Conservation (phyloP, 2,797 vertebrate species). For the Lophius americanus region DNA sequence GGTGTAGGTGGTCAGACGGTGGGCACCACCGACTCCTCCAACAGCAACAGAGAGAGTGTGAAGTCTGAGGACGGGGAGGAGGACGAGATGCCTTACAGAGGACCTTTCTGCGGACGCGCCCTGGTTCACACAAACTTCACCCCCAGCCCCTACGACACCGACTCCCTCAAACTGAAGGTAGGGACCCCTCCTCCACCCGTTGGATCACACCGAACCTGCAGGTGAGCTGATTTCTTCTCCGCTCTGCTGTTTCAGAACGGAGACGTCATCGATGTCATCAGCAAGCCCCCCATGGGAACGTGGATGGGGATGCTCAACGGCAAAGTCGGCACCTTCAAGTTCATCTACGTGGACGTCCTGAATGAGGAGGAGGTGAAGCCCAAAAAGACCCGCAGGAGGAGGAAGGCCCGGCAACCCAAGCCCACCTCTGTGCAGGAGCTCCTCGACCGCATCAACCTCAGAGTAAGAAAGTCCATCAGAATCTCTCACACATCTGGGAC, state of each 20-base stretch:
- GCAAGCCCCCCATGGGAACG: slow-evolving; percentile 97
- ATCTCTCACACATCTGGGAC: neutral
- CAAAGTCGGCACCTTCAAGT: slow-evolving; percentile 98
- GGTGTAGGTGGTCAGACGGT: slow-evolving; percentile 93
- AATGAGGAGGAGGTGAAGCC: slow-evolving; percentile 92
- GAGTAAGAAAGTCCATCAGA: slow-evolving; percentile 72
- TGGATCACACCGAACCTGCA: too few species aligned
- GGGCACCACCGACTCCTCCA: slow-evolving; percentile 96
- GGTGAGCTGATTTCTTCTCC: neutral
- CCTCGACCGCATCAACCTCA: slow-evolving; percentile 95
- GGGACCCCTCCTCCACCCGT: fast-evolving
- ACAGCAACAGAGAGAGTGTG: slow-evolving; percentile 97
- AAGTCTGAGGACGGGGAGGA: slow-evolving; percentile 98
- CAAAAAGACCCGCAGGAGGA: slow-evolving; percentile 88
- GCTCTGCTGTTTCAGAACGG: slow-evolving; percentile 83
- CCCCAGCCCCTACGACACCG: slow-evolving; percentile 92
- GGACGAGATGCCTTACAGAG: slow-evolving; percentile 93
- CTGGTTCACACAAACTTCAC: slow-evolving; percentile 93
- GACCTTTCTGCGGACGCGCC: slow-evolving; percentile 94
- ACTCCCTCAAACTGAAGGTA: slow-evolving; percentile 95
- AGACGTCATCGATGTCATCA: slow-evolving; percentile 96
- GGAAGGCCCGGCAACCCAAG: slow-evolving; percentile 89
- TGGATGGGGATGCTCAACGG: slow-evolving; percentile 98
- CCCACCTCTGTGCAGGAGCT: slow-evolving; percentile 97
- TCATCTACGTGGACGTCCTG: slow-evolving; percentile 96